phyloP scores from a whole-genome alignment of 2,113 vertebrate species.

The Zosterops lateralis region DNA sequence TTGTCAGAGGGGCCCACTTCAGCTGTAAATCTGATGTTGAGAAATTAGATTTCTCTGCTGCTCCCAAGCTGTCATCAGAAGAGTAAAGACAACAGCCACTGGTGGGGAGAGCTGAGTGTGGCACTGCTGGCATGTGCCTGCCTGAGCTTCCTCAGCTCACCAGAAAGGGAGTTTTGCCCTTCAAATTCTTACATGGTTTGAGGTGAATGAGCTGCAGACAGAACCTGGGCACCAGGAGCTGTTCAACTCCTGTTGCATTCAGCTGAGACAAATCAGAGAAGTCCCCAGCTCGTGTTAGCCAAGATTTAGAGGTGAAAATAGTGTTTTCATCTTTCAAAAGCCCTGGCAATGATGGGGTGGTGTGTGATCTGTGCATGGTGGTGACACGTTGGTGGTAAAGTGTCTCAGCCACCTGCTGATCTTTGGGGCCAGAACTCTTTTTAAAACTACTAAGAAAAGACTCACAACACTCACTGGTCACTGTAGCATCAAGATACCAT shows the following conservation, averaged over 20 bases:
- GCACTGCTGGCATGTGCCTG: rapidly evolving
- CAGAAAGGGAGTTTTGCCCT: background rate
- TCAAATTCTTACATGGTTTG: background rate
- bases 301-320: background rate
- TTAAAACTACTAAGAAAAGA: background rate
- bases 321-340: background rate
- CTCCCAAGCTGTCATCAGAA: background rate
- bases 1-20: background rate
- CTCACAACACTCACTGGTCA: background rate
- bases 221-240: background rate
- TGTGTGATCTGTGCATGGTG: background rate
- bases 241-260: rapidly evolving
- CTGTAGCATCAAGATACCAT: background rate
- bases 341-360: background rate
- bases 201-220: background rate
- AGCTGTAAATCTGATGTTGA: background rate
- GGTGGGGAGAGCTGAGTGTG: background rate
- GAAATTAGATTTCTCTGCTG: background rate
- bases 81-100: rapidly evolving
- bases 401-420: background rate
- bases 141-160: background rate
- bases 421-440: background rate
- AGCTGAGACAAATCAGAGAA: background rate
- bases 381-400: rapidly evolving
- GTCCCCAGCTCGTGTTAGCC: background rate